These are phyloP conservation scores for Pogona vitticeps DNA, from an alignment of 2,113 vertebrate species.

Conservation along the genomic window DNA sequence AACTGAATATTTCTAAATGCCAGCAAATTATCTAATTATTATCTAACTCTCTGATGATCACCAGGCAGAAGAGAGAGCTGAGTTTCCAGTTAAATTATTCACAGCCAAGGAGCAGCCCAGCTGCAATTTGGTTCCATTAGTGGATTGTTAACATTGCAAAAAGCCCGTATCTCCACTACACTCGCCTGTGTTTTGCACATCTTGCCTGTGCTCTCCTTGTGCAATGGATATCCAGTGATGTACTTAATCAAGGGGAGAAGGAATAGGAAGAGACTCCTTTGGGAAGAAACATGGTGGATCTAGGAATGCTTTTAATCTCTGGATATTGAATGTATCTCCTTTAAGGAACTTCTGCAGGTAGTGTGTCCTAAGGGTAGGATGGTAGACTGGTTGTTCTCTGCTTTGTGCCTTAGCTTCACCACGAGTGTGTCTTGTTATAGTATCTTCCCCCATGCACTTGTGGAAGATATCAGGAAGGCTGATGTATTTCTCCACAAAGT, in stretches of 20 bases:
- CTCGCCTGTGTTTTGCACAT: not conserved
- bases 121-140: conserved; percentile 14
- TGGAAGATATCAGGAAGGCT: not conserved
- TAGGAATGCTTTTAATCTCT: not conserved
- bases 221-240: not conserved
- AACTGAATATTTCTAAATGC: not conserved
- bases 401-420: not conserved
- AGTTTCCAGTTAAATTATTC: conserved; percentile 32
- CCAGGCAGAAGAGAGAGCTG: not conserved
- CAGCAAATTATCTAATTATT: not conserved
- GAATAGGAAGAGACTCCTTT: not conserved
- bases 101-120: conserved; percentile 11
- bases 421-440: not conserved
- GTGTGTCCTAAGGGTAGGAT: not conserved
- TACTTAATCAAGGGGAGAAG: not conserved
- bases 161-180: not conserved
- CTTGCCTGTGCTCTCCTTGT: not conserved
- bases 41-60: not conserved
- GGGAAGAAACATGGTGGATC: not conserved
- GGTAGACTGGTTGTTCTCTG: not conserved
- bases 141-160: conserved; percentile 1
- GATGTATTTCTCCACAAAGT: not conserved
- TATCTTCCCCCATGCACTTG: not conserved
- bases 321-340: not conserved
- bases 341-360: not conserved